Base-by-base conservation (phyloP, 2,797 vertebrate genomes). In the Podarcis siculus region DNA sequence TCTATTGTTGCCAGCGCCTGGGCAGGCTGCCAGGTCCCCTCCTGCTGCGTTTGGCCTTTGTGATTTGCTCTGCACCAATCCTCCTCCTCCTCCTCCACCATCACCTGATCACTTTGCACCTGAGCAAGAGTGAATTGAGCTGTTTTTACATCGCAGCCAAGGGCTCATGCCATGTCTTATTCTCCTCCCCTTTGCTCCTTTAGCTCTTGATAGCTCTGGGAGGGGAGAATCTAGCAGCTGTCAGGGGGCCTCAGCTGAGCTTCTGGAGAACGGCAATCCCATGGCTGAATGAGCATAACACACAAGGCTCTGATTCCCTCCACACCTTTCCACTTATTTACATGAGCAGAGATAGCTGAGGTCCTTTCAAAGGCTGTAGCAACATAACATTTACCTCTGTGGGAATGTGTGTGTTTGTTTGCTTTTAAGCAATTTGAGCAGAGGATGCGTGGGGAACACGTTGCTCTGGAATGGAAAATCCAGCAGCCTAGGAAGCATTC, bases 11-110 rank as follows among this genome's bases (percentile, higher is more conserved):
- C 55, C 58, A 8, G 6, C 5, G 35, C 23, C 82, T 3, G 55
- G 87, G 87, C 83, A 73, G 39, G 37, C 55, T 73, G 87, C 87
- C 87, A 89, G 69, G 39, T 67, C 6, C n/a, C 69, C 87, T 49
- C 55, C 77, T 30, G 55, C 77, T 12, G 25, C 2, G 32, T 37
- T 55, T 37, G 27, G 69, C 83, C 45, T 89, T 86, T 82, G 83
- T 42, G 71, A 66, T 75, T 75, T 49, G 71, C 71, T 35, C 27
- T 3, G 45, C 15, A 1, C 82, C 6, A 7, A 21, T 72, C 83
- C 82, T 78, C 10, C 49, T 55, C 49, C 49, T 49, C 49, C 49
- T 49, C 49, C 21, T 39, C 67, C 71, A 49, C 78, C 83, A 67
- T 77, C 76, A 17, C 67, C 12, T 8, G 10, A n/a, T 39, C 79